Evolutionary conservation across 2,113 vertebrate genomes (phyloP).

Genomic region (Bothrops jararaca): DNA sequence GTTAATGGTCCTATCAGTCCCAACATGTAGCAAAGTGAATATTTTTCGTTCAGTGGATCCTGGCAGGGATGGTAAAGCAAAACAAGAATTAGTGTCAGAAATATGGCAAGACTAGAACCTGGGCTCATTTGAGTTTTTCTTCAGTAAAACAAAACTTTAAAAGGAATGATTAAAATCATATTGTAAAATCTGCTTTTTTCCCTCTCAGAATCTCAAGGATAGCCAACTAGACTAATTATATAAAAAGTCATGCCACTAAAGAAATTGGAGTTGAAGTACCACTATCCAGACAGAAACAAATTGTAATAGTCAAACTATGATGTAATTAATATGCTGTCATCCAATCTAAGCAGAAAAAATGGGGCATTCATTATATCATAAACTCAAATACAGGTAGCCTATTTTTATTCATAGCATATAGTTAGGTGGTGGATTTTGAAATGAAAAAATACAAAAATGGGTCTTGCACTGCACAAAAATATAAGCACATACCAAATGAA

Average conservation of each 20-base stretch:
- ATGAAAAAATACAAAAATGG: not conserved
- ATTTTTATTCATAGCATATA: not conserved
- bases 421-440: not conserved
- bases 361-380: not conserved
- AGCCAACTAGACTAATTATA: not conserved
- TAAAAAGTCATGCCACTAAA: not conserved
- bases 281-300: not conserved
- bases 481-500: not conserved
- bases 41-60: not conserved
- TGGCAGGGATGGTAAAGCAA: not conserved
- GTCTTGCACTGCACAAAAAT: not conserved
- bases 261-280: not conserved
- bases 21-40: not conserved
- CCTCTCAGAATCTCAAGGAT: not conserved
- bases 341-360: not conserved
- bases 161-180: not conserved
- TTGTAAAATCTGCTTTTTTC: not conserved
- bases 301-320: not conserved
- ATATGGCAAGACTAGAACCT: not conserved
- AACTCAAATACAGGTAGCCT: not conserved
- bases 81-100: not conserved
- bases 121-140: not conserved
- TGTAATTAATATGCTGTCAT: not conserved
- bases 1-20: not conserved
- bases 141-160: not conserved